These are phyloP conservation scores for Delichon dasypus DNA, from an alignment of 2,797 vertebrate genomes.

Conservation along the genomic window DNA sequence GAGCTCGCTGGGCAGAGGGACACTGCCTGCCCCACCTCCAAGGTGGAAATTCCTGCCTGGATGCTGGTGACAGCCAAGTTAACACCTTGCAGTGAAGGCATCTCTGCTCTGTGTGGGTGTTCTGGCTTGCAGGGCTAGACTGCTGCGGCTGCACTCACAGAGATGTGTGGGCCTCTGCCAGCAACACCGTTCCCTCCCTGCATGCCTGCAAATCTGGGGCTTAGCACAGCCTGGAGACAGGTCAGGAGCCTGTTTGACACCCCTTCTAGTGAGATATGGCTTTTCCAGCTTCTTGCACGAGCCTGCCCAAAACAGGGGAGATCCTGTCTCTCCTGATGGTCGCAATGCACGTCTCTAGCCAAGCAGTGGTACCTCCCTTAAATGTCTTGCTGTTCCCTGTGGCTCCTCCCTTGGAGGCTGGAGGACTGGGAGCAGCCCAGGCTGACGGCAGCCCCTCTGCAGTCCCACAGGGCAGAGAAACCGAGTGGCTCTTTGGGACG, in stretches of 20 bases:
- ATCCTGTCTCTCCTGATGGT: background rate
- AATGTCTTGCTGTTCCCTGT: background rate
- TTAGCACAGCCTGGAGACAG: background rate
- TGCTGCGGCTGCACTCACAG: rapidly evolving
- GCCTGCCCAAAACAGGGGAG: background rate
- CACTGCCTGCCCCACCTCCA: background rate
- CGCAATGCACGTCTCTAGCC: rapidly evolving
- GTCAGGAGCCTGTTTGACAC: background rate
- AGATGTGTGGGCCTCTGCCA: rapidly evolving
- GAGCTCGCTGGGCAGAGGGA: background rate
- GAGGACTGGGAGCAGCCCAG: background rate
- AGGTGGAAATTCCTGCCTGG: background rate
- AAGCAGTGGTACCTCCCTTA: background rate
- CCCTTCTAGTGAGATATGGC: rapidly evolving
- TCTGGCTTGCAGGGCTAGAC: background rate
- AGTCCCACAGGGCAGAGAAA: constrained; percentile 96
- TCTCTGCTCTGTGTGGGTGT: rapidly evolving
- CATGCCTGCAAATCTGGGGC: background rate
- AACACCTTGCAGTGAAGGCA: rapidly evolving
- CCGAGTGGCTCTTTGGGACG: constrained; percentile 93
- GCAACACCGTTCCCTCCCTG: background rate
- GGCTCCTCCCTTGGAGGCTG: background rate
- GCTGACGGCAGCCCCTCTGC: constrained; percentile 16
- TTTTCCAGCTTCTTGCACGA: background rate
- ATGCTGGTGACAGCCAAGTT: background rate